These are phyloP conservation scores for Ellobium chinense DNA, from an alignment of 2,888 invertebrate genomes.

Conservation along the genomic window DNA sequence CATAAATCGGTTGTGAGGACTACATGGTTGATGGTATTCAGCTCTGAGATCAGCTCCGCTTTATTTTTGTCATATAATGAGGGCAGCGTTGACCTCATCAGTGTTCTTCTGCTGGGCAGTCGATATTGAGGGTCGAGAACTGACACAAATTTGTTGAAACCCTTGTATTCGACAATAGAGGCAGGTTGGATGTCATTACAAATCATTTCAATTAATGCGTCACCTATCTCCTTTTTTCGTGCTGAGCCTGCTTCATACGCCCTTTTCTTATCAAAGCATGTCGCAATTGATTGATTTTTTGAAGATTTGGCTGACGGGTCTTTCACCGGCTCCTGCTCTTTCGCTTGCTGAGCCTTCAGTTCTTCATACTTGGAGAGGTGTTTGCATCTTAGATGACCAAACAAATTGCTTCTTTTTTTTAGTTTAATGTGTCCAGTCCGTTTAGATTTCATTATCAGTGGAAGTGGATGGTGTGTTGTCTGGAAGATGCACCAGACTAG, in stretches of 20 bases:
- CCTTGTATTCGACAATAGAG: background rate
- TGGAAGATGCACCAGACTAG: no score
- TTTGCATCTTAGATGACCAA: no score
- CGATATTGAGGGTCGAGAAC: background rate
- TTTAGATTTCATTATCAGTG: no score
- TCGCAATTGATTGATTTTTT: no score
- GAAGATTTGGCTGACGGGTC: no score
- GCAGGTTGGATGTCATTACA: background rate
- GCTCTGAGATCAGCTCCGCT: background rate
- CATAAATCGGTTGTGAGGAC: conserved; percentile 15
- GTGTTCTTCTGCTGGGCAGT: background rate
- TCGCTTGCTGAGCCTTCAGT: no score
- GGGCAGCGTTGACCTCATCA: background rate
- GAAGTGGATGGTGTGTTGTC: no score
- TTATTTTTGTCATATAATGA: background rate
- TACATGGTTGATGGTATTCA: no score
- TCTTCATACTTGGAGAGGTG: no score
- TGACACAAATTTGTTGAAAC: background rate
- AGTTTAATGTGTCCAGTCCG: no score
- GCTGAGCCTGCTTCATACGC: background rate
- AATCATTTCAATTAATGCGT: background rate
- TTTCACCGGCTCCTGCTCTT: no score
- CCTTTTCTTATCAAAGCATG: background rate
- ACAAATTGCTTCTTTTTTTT: no score
- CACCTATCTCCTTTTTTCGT: background rate